These are phyloP conservation scores for Dynastes hyllus DNA, from an alignment of 2,888 invertebrate genomes.

Conservation along the genomic window DNA sequence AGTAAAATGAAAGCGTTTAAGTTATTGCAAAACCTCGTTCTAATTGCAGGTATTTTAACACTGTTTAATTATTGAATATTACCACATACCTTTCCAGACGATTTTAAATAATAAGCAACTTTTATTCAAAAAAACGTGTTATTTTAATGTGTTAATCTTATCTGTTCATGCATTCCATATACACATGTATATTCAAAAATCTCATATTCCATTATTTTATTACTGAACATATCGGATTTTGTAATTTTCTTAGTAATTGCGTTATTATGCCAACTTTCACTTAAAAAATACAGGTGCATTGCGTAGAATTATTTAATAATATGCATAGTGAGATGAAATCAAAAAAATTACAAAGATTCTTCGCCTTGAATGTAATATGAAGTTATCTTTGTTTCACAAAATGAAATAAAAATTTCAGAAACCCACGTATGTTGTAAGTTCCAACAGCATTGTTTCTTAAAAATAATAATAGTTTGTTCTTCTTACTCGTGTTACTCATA, in stretches of 20 bases:
- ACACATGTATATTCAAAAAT: background rate
- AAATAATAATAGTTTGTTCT: background rate
- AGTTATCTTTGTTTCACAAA: background rate
- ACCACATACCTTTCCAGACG: background rate
- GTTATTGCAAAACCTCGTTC: background rate
- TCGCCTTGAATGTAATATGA: too few species aligned
- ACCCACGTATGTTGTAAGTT: background rate
- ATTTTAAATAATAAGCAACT: background rate
- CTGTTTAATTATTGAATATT: background rate
- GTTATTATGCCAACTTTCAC: slow-evolving; percentile 19
- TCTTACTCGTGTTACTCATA: background rate
- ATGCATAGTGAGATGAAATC: background rate
- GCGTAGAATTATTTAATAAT: background rate
- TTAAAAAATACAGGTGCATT: background rate
- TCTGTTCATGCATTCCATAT: background rate
- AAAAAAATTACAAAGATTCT: background rate
- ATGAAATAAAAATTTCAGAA: too few species aligned
- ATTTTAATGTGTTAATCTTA: slow-evolving; percentile 3
- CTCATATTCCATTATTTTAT: background rate
- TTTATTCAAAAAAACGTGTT: background rate
- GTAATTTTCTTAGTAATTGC: slow-evolving; percentile 16
- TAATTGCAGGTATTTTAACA: background rate
- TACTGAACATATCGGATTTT: slow-evolving; percentile 6
- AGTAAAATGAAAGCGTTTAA: background rate
- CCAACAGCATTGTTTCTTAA: background rate